phyloP scores from a whole-genome alignment of 1,140 invertebrate species.

The Drosophila eugracilis region DNA sequence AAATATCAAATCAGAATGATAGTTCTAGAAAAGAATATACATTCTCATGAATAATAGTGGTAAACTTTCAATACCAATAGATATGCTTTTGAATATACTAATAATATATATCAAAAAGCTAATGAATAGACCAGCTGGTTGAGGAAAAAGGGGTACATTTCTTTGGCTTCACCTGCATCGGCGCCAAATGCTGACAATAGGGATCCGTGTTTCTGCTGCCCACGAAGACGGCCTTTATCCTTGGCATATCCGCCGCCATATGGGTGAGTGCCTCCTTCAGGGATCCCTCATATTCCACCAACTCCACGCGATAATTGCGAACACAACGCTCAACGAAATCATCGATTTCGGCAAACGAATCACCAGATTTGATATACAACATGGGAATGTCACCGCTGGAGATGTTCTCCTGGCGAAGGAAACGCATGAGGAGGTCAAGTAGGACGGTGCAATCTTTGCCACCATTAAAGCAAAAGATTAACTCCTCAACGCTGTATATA shows the following conservation, averaged over 20 bases:
- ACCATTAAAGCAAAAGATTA: constrained; percentile 97
- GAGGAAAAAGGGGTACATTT: neutral
- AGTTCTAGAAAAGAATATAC: neutral
- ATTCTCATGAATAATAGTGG: neutral
- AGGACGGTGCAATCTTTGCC: constrained; percentile 98
- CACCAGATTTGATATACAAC: constrained; percentile 90
- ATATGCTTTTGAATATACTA: neutral
- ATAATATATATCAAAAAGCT: too few relatives aligned
- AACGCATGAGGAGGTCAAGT: constrained; percentile 88
- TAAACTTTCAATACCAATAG: neutral
- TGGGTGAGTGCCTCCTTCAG: constrained; percentile 90
- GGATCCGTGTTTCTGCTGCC: constrained; percentile 95
- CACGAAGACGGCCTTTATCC: constrained; percentile 94
- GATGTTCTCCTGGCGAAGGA: constrained; percentile 47
- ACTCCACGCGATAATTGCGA: constrained; percentile 90
- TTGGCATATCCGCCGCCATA: constrained; percentile 87
- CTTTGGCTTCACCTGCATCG: constrained; percentile 88
- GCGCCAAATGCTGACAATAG: constrained; percentile 88
- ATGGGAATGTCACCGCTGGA: constrained; percentile 86
- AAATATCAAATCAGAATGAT: constrained; percentile 11
- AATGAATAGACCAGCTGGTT: neutral
- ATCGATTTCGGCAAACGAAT: constrained; percentile 94
- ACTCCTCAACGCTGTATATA: constrained; percentile 88
- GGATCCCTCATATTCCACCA: constrained; percentile 89
- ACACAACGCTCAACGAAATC: constrained; percentile 91